Percentiles rank a stretch among this genome's conserved stretches.
These are phyloP conservation scores for Antigone vipio DNA, from an alignment of 2,113 vertebrate genomes.

Conservation along the genomic window DNA sequence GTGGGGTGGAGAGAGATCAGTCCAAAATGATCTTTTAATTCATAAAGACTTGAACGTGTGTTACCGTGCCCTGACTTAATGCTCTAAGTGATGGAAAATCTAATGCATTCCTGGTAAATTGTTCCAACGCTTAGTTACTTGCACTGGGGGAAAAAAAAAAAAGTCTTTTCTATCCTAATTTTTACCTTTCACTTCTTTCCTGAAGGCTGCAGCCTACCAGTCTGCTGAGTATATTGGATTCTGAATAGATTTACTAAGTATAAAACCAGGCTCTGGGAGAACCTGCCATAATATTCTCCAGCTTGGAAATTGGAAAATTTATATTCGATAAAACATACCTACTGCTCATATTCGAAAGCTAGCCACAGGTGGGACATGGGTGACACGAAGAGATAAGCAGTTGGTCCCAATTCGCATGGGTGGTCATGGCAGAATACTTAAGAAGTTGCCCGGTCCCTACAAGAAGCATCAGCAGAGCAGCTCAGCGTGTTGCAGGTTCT, in stretches of 20 bases:
- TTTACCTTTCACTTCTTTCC: neutral
- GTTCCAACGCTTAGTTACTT: neutral
- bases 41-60: neutral
- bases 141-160: fast-evolving
- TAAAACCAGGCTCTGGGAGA: neutral
- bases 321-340: fast-evolving
- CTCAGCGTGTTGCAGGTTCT: neutral
- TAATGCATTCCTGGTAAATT: neutral
- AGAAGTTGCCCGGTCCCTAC: neutral
- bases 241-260: neutral
- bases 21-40: neutral
- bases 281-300: neutral
- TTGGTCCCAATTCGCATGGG: fast-evolving
- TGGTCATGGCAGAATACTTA: neutral
- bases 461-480: neutral
- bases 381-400: neutral
- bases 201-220: neutral
- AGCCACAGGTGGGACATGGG: too few species aligned
- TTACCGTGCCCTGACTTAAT: neutral
- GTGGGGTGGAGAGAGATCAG: neutral
- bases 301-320: neutral
- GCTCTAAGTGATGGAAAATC: neutral
- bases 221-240: neutral
- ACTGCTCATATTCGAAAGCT: fast-evolving
- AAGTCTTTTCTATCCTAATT: neutral